These are phyloP conservation scores for Calcarius lapponicus DNA, from an alignment of 2,797 vertebrate species.

Conservation along the genomic window DNA sequence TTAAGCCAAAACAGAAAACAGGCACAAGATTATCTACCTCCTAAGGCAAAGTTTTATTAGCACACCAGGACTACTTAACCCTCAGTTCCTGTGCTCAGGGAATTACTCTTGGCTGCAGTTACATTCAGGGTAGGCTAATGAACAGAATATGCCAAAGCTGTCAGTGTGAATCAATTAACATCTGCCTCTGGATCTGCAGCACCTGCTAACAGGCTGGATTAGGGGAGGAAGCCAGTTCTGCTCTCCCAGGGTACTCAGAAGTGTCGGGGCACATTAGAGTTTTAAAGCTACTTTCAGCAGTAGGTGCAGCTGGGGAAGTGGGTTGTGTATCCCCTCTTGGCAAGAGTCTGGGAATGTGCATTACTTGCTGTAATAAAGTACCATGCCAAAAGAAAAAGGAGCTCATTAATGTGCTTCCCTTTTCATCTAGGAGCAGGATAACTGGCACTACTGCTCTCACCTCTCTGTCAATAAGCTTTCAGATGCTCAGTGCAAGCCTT, in stretches of 20 bases:
- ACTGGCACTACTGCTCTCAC: not conserved
- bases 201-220: constrained; percentile 29
- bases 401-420: not conserved
- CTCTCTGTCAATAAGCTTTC: not conserved
- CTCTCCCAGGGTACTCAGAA: not conserved
- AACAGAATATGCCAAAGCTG: not conserved
- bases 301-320: not conserved
- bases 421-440: not conserved
- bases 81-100: not conserved
- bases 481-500: not conserved
- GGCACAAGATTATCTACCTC: not conserved
- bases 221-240: not conserved
- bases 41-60: not conserved
- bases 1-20: not conserved
- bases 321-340: not conserved
- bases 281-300: not conserved
- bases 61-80: not conserved
- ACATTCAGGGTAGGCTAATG: not conserved
- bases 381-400: not conserved
- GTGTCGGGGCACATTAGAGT: not conserved
- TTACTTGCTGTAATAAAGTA: not conserved
- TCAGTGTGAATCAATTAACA: constrained; percentile 50
- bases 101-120: not conserved
- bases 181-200: constrained; percentile 45
- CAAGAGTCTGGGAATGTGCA: not conserved